Evolutionary conservation across 1,140 invertebrate species (phyloP).

Genomic region (Drosophila teissieri): DNA sequence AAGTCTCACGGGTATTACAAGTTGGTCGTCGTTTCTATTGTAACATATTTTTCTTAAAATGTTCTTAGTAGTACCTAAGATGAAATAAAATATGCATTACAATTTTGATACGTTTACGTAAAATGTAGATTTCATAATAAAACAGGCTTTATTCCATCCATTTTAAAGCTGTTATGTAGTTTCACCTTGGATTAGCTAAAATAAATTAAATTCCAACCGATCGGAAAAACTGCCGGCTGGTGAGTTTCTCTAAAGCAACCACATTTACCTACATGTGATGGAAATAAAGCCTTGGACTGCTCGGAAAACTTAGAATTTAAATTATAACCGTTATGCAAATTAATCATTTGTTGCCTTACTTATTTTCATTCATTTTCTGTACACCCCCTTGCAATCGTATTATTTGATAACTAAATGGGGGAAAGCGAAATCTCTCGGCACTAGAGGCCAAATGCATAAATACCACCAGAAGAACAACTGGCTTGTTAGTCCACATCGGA

Average conservation of each 20-base stretch:
- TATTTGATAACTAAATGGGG: constrained; percentile 10
- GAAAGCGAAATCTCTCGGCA: constrained; percentile 36
- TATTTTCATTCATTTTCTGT: constrained; percentile 24
- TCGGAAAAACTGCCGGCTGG: constrained; percentile 4
- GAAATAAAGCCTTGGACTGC: constrained; percentile 16
- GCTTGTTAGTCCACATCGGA: too few relatives aligned
- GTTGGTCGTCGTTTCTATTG: too few relatives aligned
- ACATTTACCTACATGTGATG: constrained; percentile 14
- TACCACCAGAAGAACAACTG: too few relatives aligned
- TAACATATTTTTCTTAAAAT: too few relatives aligned
- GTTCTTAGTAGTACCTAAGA: too few relatives aligned
- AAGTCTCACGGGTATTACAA: too few relatives aligned
- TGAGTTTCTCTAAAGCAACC: constrained; percentile 1
- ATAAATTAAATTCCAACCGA: constrained; percentile 23
- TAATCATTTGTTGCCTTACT: constrained; percentile 35
- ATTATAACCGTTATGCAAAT: constrained; percentile 44
- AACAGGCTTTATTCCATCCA: too few relatives aligned
- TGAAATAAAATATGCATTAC: neutral
- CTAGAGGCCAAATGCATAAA: neutral
- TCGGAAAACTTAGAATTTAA: neutral
- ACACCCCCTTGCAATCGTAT: constrained; percentile 25
- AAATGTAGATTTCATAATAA: too few relatives aligned
- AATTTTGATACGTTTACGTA: too few relatives aligned
- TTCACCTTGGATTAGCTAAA: constrained; percentile 17
- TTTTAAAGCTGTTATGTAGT: too few relatives aligned